phyloP scores from a whole-genome alignment of 2,888 invertebrate genomes.

The Ichneumoninae sp. region DNA sequence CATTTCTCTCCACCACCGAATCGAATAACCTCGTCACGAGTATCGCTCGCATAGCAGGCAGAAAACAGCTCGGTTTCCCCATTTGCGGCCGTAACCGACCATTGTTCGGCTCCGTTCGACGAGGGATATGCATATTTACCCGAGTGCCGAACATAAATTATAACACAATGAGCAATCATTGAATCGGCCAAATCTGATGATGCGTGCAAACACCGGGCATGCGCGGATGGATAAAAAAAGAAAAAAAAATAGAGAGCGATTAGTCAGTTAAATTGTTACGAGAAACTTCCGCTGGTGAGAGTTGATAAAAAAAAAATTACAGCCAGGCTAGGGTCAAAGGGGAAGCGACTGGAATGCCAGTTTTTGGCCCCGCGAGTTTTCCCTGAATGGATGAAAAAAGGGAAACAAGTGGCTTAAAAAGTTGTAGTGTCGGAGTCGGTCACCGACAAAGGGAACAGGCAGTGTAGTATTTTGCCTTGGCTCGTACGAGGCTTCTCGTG shows the following conservation, averaged over 20 bases:
- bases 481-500: constrained; percentile 14
- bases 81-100: constrained; percentile 52
- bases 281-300: constrained; percentile 6
- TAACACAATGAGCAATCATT: not conserved
- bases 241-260: constrained; percentile 2
- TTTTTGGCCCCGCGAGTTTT: no score
- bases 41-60: constrained; percentile 39
- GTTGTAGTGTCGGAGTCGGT: constrained; percentile 38
- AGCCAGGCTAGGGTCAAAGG: no score
- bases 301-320: constrained; percentile 29
- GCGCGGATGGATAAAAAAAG: not conserved
- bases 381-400: constrained; percentile 4
- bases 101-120: constrained; percentile 42
- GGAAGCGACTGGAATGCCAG: no score
- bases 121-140: constrained; percentile 55
- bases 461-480: constrained; percentile 16
- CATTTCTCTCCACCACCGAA: constrained; percentile 54
- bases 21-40: constrained; percentile 49
- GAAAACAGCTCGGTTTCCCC: constrained; percentile 66
- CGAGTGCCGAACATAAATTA: constrained; percentile 46
- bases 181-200: not conserved
- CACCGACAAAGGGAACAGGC: constrained; percentile 55
- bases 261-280: constrained; percentile 9
- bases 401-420: constrained; percentile 57
- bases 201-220: not conserved